Conservation (phyloP, 2,113 vertebrate species). For the Dascyllus trimaculatus region DNA sequence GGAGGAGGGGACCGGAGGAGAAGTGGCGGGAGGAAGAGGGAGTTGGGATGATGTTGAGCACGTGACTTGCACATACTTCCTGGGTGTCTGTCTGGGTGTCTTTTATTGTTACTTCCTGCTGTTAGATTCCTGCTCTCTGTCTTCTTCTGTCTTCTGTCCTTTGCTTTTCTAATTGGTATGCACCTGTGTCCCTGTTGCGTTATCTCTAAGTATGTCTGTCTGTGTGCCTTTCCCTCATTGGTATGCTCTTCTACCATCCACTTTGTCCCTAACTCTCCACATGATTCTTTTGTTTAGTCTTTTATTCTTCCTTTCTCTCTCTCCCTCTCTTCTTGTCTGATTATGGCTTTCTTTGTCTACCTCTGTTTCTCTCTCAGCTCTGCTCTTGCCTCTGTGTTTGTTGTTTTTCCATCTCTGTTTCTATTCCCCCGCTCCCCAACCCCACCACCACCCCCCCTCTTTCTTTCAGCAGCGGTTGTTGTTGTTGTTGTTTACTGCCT, state of each 20-base stretch:
- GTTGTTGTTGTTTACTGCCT: conserved; percentile 84
- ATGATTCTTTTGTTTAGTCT: conserved; percentile 61
- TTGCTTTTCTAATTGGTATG: conserved; percentile 66
- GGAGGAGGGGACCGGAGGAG: background rate
- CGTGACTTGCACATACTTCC: conserved; percentile 56
- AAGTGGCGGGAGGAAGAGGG: background rate
- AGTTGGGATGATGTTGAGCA: conserved; percentile 17
- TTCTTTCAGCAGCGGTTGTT: conserved; percentile 59
- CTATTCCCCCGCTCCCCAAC: conserved; percentile 57
- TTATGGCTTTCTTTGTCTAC: conserved; percentile 67
- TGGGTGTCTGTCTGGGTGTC: conserved; percentile 23
- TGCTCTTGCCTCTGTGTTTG: conserved; percentile 49
- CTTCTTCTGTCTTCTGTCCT: conserved; percentile 31
- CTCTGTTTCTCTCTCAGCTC: conserved; percentile 61
- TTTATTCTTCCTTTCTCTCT: conserved; percentile 35
- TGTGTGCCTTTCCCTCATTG: conserved; percentile 70
- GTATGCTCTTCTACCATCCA: conserved; percentile 67
- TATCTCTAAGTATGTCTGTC: conserved; percentile 72
- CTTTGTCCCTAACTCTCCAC: conserved; percentile 72
- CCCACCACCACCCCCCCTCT: conserved; percentile 39
- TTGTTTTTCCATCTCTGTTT: conserved; percentile 61
- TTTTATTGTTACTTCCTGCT: conserved; percentile 5
- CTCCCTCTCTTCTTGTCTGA: conserved; percentile 50
- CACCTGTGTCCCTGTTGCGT: conserved; percentile 48
- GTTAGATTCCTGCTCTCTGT: conserved; percentile 28